Evolutionary conservation across 2,113 vertebrate species (phyloP).

Genomic region (Triplophysa dalaica): DNA sequence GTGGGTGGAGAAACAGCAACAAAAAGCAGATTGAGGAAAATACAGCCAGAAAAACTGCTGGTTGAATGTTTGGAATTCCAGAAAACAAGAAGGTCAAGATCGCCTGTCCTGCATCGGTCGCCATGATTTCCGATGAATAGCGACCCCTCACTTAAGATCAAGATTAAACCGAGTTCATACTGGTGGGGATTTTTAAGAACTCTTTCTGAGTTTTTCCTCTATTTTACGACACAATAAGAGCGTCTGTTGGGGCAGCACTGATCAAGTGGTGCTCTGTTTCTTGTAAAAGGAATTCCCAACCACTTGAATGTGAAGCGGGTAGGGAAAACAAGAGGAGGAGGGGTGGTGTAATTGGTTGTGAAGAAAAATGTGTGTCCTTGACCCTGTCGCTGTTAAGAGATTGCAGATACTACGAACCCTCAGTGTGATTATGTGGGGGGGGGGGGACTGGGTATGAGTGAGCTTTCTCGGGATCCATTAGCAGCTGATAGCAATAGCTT

Average conservation of each 20-base stretch:
- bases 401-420: conserved; percentile 33
- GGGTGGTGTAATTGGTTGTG: conserved; percentile 66
- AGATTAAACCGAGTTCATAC: conserved; percentile 63
- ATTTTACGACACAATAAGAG: conserved; percentile 58
- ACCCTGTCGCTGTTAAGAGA: conserved; percentile 60
- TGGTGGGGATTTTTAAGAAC: conserved; percentile 52
- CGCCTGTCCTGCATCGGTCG: not conserved
- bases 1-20: conserved; percentile 60
- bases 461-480: conserved; percentile 75
- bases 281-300: conserved; percentile 47
- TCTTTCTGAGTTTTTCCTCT: conserved; percentile 37
- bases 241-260: conserved; percentile 44
- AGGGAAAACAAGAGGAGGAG: conserved; percentile 28
- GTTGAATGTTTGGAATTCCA: conserved; percentile 70
- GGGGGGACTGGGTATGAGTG: conserved; percentile 59
- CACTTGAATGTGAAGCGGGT: conserved; percentile 30
- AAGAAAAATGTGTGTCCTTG: conserved; percentile 79
- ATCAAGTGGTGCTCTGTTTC: conserved; percentile 53
- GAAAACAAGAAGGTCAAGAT: conserved; percentile 63
- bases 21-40: conserved; percentile 61
- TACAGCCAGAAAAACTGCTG: conserved; percentile 64
- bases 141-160: conserved; percentile 30
- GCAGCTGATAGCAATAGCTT: conserved; percentile 72
- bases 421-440: conserved; percentile 41
- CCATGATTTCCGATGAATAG: conserved; percentile 16